phyloP scores from a whole-genome alignment of 2,888 invertebrate species.

The Caenorhabditis sp. region DNA sequence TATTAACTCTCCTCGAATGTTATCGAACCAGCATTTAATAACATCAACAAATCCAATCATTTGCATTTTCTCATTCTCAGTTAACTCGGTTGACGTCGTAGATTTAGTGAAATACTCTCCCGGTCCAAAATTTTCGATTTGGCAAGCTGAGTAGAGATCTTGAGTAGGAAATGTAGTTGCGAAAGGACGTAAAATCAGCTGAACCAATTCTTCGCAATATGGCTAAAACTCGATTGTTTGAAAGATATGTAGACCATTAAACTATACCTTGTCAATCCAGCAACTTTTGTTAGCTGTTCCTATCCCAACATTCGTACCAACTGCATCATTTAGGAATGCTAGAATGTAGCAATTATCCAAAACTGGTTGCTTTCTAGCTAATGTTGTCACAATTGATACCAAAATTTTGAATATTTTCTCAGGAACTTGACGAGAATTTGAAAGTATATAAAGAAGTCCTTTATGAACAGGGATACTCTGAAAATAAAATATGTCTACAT shows the following conservation, averaged over 20 bases:
- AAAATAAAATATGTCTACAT: neutral
- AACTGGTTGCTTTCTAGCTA: slow-evolving; percentile 20
- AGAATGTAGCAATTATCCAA: slow-evolving; percentile 28
- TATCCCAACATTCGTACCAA: slow-evolving; percentile 23
- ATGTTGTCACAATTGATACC: slow-evolving; percentile 18
- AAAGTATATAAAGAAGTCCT: slow-evolving; percentile 27
- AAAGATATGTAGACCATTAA: too few relatives aligned
- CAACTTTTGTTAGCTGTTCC: slow-evolving; percentile 18
- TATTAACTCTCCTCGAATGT: slow-evolving; percentile 26
- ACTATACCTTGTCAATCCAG: slow-evolving; percentile 35
- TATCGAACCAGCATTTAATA: slow-evolving; percentile 38
- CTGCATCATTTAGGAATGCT: slow-evolving; percentile 26
- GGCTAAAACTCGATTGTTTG: neutral
- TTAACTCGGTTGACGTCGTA: neutral
- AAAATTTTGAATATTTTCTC: slow-evolving; percentile 17
- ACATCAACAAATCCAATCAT: slow-evolving; percentile 22
- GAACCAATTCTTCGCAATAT: slow-evolving; percentile 17
- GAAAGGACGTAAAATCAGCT: slow-evolving; percentile 24
- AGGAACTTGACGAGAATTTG: slow-evolving; percentile 11
- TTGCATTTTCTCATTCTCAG: slow-evolving; percentile 8
- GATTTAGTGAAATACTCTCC: slow-evolving; percentile 12
- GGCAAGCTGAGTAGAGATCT: slow-evolving; percentile 21
- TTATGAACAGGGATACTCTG: slow-evolving; percentile 37
- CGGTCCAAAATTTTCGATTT: slow-evolving; percentile 14
- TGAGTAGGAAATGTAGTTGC: slow-evolving; percentile 13